These are phyloP conservation scores for Mechanitis messenoides DNA, from an alignment of 2,888 invertebrate genomes.

Conservation along the genomic window DNA sequence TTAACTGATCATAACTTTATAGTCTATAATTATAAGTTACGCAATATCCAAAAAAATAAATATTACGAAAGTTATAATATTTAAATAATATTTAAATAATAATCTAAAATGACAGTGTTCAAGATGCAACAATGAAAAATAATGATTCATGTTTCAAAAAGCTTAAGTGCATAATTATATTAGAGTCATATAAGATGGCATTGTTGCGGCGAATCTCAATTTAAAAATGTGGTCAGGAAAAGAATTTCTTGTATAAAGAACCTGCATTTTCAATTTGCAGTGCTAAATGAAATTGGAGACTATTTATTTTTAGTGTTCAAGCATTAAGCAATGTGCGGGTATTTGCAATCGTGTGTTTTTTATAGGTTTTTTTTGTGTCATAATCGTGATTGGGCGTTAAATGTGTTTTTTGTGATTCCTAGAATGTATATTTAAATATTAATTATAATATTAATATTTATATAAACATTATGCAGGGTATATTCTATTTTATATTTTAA, in stretches of 20 bases:
- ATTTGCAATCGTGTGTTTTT: background rate
- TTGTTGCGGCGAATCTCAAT: constrained; percentile 17
- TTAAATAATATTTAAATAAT: background rate
- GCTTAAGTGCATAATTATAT: constrained; percentile 19
- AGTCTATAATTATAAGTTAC: too few species aligned
- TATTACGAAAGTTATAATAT: too few species aligned
- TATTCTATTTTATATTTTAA: too few species aligned
- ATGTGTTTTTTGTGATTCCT: too few species aligned
- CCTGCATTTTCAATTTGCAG: constrained; percentile 15
- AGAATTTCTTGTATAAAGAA: constrained; percentile 19
- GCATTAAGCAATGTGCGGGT: constrained; percentile 6
- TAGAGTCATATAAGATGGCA: constrained; percentile 20
- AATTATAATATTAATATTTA: too few species aligned
- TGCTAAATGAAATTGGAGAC: constrained; percentile 16
- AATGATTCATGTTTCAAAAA: constrained; percentile 8
- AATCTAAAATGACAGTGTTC: background rate
- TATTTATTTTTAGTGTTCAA: constrained; percentile 7
- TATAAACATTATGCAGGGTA: too few species aligned
- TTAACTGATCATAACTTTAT: too few species aligned
- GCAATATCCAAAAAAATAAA: too few species aligned
- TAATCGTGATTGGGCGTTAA: too few species aligned
- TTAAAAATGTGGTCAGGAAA: constrained; percentile 24
- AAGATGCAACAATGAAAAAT: background rate
- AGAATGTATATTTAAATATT: too few species aligned
- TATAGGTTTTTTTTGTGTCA: background rate